phyloP scores from a whole-genome alignment of 2,113 vertebrate species.

The Semicossyphus pulcher region DNA sequence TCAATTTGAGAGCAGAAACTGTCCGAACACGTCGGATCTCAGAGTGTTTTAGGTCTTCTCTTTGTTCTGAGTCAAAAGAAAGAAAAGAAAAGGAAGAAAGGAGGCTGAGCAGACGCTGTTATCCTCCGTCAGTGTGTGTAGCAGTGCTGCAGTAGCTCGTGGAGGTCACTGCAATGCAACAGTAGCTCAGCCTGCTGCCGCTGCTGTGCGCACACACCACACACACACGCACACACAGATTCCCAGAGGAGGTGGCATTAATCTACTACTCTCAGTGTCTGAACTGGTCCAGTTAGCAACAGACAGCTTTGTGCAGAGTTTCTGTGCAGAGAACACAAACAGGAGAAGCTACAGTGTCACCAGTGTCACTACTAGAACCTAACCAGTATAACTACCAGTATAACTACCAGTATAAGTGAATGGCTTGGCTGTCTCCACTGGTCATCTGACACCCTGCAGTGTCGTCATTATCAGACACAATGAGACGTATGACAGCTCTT shows the following conservation, averaged over 20 bases:
- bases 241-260: constrained; percentile 35
- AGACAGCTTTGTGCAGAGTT: constrained; percentile 4
- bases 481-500: too few relatives aligned
- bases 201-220: constrained; percentile 15
- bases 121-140: constrained; percentile 10
- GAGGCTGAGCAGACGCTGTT: neutral
- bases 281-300: constrained; percentile 11
- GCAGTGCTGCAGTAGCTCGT: constrained; percentile 45
- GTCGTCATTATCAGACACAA: neutral
- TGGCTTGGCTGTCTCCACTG: too few relatives aligned
- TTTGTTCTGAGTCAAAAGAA: neutral
- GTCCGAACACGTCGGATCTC: neutral
- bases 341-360: neutral
- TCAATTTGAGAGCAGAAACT: too few relatives aligned
- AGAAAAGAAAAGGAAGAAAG: too few relatives aligned
- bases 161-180: constrained; percentile 69
- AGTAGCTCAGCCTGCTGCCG: constrained; percentile 41
- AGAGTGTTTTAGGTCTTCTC: neutral
- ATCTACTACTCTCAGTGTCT: constrained; percentile 15
- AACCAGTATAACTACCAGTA: neutral
- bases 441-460: neutral
- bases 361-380: neutral
- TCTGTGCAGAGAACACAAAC: neutral
- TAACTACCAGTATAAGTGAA: neutral
- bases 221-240: neutral